These are phyloP conservation scores for Dysmachus trigonus DNA, from an alignment of 2,888 invertebrate genomes.

Conservation along the genomic window DNA sequence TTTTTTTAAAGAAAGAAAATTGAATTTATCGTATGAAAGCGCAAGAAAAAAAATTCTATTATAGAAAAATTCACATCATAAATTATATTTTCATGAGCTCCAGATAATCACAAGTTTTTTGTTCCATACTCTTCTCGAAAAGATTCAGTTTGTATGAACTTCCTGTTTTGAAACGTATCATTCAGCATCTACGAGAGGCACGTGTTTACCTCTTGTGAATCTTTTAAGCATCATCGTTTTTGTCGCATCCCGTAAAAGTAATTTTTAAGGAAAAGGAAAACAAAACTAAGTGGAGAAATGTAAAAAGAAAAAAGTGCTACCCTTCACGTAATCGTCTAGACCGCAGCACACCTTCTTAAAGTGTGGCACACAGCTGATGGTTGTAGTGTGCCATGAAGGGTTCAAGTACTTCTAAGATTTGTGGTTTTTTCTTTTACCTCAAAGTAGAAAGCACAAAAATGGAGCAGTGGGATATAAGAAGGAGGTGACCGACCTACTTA, in stretches of 20 bases:
- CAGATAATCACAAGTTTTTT: neutral
- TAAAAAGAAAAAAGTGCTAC: neutral
- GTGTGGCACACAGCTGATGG: neutral
- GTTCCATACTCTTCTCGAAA: neutral
- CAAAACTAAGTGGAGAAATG: neutral
- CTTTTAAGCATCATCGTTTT: neutral
- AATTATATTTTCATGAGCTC: neutral
- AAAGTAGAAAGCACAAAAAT: neutral
- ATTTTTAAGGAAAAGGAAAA: neutral
- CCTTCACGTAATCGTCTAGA: neutral
- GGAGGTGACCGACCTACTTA: neutral
- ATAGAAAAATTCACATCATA: neutral
- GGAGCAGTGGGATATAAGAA: neutral
- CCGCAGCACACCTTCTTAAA: neutral
- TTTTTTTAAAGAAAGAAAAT: neutral
- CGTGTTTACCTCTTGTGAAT: constrained; percentile 11
- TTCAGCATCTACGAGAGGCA: constrained; percentile 12
- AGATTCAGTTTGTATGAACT: neutral
- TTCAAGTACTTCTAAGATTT: neutral
- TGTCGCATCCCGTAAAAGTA: neutral
- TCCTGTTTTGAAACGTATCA: constrained; percentile 31
- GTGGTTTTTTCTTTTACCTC: neutral
- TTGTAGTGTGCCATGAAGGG: neutral
- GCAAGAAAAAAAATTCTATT: neutral
- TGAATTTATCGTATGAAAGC: neutral